Percentiles rank a stretch among this genome's conserved stretches.
phyloP scores from a whole-genome alignment of 2,113 vertebrate species.

The Hepsetus odoe region DNA sequence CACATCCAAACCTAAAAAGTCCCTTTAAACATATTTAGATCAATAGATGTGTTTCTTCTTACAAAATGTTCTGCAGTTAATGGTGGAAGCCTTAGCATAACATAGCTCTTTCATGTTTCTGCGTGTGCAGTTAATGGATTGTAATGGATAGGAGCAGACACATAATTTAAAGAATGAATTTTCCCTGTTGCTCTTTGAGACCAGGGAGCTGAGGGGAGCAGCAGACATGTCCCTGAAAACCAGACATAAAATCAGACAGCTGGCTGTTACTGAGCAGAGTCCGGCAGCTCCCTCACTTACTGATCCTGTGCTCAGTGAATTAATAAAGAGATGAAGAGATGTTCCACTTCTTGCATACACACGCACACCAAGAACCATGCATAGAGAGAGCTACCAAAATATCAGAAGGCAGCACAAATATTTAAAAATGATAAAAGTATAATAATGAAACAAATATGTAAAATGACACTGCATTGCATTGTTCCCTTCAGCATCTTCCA shows the following conservation, averaged over 20 bases:
- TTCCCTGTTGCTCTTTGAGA: background rate
- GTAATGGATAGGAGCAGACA: no score
- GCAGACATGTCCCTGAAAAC: background rate
- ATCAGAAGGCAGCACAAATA: no score
- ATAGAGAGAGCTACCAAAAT: background rate
- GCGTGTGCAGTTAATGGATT: no score
- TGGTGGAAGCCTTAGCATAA: background rate
- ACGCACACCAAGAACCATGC: background rate
- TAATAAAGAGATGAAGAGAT: slow-evolving; percentile 32
- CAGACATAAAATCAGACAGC: background rate
- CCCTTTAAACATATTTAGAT: background rate
- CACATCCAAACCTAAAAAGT: background rate
- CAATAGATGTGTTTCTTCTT: background rate
- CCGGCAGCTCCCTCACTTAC: background rate
- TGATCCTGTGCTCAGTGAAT: slow-evolving; percentile 21
- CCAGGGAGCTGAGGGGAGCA: background rate
- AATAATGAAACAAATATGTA: no score
- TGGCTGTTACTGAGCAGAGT: slow-evolving; percentile 24
- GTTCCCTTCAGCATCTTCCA: no score
- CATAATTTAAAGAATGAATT: background rate
- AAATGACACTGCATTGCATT: no score
- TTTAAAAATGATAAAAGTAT: no score
- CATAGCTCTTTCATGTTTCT: no score
- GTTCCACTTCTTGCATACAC: slow-evolving; percentile 1
- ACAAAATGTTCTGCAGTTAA: background rate